Conservation (phyloP, 2,113 vertebrate species). For the Pipra filicauda region DNA sequence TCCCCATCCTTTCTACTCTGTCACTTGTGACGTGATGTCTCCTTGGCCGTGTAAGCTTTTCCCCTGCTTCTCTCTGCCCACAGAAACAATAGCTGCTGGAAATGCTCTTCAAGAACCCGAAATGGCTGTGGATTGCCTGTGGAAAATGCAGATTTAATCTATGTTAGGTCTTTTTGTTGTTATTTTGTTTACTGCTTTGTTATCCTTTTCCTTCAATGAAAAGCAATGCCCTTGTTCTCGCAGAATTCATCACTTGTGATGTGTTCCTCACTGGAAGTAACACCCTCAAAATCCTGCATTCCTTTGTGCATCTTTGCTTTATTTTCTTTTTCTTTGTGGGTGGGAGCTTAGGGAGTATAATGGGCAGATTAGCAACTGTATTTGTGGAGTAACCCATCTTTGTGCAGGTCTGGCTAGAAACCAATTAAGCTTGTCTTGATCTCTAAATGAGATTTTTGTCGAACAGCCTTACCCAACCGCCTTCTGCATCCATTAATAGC, state of each 20-base stretch:
- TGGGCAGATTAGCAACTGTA: conserved; percentile 61
- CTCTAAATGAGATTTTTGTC: conserved; percentile 68
- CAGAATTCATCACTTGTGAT: neutral
- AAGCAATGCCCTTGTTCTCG: neutral
- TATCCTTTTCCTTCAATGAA: neutral
- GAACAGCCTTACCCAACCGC: neutral
- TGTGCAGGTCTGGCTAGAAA: conserved; percentile 61
- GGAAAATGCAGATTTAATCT: conserved; percentile 8
- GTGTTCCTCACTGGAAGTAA: neutral
- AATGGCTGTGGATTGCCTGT: neutral
- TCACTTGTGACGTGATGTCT: neutral
- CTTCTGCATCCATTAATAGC: conserved; percentile 40
- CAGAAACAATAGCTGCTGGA: conserved; percentile 30
- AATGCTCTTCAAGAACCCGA: neutral
- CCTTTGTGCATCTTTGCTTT: conserved; percentile 32
- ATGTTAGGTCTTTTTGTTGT: neutral
- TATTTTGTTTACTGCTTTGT: neutral
- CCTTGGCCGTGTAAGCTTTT: neutral
- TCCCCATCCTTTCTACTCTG: neutral
- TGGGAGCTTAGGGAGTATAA: conserved; percentile 49
- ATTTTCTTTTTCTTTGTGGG: conserved; percentile 11
- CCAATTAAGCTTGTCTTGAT: conserved; percentile 72
- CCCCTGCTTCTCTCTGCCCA: neutral
- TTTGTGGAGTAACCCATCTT: conserved; percentile 64
- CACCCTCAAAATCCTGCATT: neutral